Evolutionary conservation across 2,113 vertebrate species (phyloP), one percentile per base, ranked within the genome.

Genomic region (Rhinogobius similis): DNA sequence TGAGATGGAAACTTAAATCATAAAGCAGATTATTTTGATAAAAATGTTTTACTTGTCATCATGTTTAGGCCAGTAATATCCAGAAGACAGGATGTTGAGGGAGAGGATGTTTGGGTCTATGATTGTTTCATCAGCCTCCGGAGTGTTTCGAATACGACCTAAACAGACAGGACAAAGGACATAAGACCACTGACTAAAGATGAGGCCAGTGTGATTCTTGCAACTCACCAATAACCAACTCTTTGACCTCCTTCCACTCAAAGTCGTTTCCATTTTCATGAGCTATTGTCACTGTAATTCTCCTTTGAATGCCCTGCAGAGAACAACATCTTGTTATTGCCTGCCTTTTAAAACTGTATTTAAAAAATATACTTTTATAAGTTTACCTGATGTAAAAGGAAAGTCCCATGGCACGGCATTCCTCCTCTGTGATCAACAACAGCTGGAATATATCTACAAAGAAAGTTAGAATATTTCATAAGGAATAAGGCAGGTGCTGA

Each of bases 71-170:
- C 90, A 94, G 75, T 96, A 91, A 77, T 98, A 98, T 32, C 94
- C 94, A 0, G 95, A 94, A 0, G 96, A 97, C 2, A 99, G 92
- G 83, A 99, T 97, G 90, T 98, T 99, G 87, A 99, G 94, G n/a
- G 98, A 99, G 4, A 99, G 84, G 83, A 99, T 98, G 92, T 98
- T 98, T 70, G 98, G 97, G 80, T 99, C 97, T 0, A 99, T 96
- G 84, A 99, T 94, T 48, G 97, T 98, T 79, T 99, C 98, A 0
- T 98, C 97, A 0, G 95, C 95, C 88, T 99, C 97, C 0, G 97
- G 96, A 0, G 96, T 96, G 92, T 96, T 99, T 78, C 98, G 92
- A 84, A 99, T 98, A 11, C 98, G 97, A 76, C 98, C 97, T 99
- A 80, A 0, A 14, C 62, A 5, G 12, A 14, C 29, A 84, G 23